Base-by-base conservation (phyloP, 2,888 invertebrate genomes). In the Thymelicus sylvestris region DNA sequence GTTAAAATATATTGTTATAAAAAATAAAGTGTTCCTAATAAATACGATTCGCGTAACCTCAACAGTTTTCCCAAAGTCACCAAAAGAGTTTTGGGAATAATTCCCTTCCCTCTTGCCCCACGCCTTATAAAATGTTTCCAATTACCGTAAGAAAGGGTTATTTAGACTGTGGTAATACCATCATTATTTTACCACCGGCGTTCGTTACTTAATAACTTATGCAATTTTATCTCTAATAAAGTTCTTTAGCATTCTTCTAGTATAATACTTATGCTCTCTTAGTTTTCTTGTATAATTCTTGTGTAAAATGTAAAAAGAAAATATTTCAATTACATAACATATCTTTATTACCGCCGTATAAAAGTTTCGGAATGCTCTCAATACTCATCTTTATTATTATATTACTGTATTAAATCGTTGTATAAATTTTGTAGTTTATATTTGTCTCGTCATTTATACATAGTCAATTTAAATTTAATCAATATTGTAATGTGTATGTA, bases 401-500 rank as follows among this genome's bases (percentile, higher is more conserved):
- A 39, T 48, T 38, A 48, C 6, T n/a, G 15, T 39, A n/a, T 55
- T 12, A 61, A 39, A 44, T 10, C 39, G 2, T 82, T 80, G 79
- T 77, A 74, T 79, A 81, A 79, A 77, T 77, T 59, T 13, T 63
- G 47, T 84, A 77, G 72, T 64, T 74, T 76, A 74, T 67, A 63
- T 86, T 86, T 83, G 86, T 89, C 88, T 91, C 87, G 90, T 92
- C 91, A 90, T 83, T 83, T 82, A 76, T 85, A 83, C 83, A 79
- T 91, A 91, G 92, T 70, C 70, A 70, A 70, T 70, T 70, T 70
- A 79, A 78, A 82, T 74, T 74, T 84, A 81, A 81, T 79, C 24
- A 55, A 24, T 8, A 80, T 83, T 81, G 83, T 81, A 80, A 78
- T 81, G 76, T 79, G 81, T 79, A 74, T 78, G 74, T 76, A 73